These are phyloP conservation scores for Nettapus auritus DNA, from an alignment of 2,113 vertebrate species.

Conservation along the genomic window DNA sequence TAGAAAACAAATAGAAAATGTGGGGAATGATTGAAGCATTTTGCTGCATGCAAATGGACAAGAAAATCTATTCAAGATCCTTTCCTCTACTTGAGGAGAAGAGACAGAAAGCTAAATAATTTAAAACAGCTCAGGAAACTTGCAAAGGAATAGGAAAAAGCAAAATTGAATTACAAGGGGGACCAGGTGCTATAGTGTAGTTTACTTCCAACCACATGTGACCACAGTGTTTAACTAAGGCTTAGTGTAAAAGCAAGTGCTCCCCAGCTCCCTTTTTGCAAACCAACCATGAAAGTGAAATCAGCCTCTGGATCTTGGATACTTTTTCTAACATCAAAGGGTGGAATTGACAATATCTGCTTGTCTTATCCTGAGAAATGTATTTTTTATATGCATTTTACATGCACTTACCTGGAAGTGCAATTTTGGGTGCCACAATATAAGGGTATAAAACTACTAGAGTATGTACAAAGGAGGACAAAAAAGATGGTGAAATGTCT, in stretches of 20 bases:
- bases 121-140: not conserved
- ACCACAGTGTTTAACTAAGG: not conserved
- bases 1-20: not conserved
- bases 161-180: not conserved
- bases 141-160: not conserved
- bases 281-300: not conserved
- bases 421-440: no score
- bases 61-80: not conserved
- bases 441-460: no score
- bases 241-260: not conserved
- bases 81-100: not conserved
- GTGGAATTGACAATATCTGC: not conserved
- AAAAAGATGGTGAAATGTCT: no score
- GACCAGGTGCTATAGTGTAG: accelerated
- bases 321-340: not conserved
- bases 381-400: not conserved
- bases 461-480: no score
- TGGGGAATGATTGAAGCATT: not conserved
- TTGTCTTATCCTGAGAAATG: not conserved
- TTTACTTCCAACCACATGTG: not conserved
- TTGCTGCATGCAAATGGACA: not conserved
- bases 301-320: not conserved
- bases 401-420: not conserved
- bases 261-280: not conserved
- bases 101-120: not conserved